phyloP scores from a whole-genome alignment of 2,797 vertebrate species.

The Acrossocheilus fasciatus region DNA sequence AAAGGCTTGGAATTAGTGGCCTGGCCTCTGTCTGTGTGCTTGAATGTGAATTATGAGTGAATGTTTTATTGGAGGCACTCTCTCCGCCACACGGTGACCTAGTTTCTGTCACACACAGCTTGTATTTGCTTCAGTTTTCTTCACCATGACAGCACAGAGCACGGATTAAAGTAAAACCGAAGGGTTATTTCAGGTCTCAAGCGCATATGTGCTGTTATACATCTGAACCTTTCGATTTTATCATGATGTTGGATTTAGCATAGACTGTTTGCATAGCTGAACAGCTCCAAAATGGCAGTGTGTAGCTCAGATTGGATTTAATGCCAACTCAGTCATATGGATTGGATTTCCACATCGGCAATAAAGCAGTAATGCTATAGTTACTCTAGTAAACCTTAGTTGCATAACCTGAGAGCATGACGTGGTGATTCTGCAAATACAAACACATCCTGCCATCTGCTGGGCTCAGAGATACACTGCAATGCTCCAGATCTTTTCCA shows the following conservation, averaged over 20 bases:
- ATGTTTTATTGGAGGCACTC: slow-evolving; percentile 12
- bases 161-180: neutral
- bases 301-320: neutral
- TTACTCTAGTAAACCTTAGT: neutral
- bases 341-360: neutral
- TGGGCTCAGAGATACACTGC: neutral
- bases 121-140: neutral
- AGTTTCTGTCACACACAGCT: slow-evolving; percentile 22
- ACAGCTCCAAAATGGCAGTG: neutral
- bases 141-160: neutral
- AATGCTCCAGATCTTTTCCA: neutral
- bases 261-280: neutral
- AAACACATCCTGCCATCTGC: neutral
- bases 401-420: neutral
- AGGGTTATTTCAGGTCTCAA: too few species aligned
- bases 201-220: neutral
- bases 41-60: slow-evolving; percentile 4
- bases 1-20: slow-evolving; percentile 2
- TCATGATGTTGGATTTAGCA: neutral
- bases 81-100: slow-evolving; percentile 4
- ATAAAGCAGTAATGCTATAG: neutral
- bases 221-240: neutral
- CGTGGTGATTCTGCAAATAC: neutral
- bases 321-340: neutral
- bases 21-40: neutral